Evolutionary conservation across 2,797 vertebrate species (phyloP).

Genomic region (Sebastes trivittatus): DNA sequence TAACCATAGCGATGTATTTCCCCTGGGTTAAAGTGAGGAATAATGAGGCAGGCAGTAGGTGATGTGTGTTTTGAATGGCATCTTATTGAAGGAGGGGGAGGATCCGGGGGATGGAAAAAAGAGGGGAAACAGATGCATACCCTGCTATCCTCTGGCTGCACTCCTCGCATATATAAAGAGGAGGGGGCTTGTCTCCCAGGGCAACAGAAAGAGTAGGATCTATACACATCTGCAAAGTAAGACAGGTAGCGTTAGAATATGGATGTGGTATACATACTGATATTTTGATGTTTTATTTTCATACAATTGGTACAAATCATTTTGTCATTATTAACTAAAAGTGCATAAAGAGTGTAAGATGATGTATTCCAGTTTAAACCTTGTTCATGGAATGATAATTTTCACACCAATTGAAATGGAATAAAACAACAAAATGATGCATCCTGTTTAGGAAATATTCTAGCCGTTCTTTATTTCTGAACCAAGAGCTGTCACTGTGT

Average conservation of each 20-base stretch:
- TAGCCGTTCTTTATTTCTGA: neutral
- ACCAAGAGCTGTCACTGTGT: neutral
- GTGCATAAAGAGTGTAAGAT: neutral
- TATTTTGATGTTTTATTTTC: neutral
- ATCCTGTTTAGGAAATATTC: neutral
- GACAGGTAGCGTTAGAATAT: conserved; percentile 17
- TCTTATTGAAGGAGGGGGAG: conserved; percentile 28
- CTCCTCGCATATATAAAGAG: conserved; percentile 97
- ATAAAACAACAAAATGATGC: neutral
- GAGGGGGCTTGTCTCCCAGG: conserved; percentile 97
- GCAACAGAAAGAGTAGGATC: conserved; percentile 97
- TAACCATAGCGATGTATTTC: conserved; percentile 74
- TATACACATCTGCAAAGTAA: conserved; percentile 93
- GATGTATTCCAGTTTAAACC: neutral
- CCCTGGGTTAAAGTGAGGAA: conserved; percentile 56
- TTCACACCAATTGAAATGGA: neutral
- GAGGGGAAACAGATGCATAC: conserved; percentile 81
- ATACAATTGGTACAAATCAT: neutral
- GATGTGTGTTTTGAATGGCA: conserved; percentile 48
- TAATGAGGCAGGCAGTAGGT: conserved; percentile 58
- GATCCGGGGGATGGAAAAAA: neutral
- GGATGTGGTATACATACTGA: neutral
- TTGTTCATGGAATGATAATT: neutral
- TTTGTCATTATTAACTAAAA: neutral
- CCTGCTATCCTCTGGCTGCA: conserved; percentile 98